These are phyloP conservation scores for Uria lomvia DNA, from an alignment of 2,113 vertebrate species.

Conservation along the genomic window DNA sequence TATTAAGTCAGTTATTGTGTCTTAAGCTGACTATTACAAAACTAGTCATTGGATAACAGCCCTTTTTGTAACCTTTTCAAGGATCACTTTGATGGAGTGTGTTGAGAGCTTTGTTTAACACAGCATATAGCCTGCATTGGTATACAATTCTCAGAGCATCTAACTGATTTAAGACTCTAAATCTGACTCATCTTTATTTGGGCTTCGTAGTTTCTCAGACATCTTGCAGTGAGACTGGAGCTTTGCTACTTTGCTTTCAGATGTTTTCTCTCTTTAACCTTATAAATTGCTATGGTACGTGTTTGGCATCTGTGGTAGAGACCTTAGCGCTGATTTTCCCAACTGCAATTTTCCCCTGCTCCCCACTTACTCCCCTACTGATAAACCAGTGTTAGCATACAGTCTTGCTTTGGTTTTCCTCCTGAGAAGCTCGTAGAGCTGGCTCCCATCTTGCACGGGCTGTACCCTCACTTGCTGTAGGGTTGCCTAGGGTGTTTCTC, in stretches of 20 bases:
- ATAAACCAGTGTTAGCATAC: rapidly evolving
- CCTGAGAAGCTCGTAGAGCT: background rate
- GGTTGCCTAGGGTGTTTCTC: background rate
- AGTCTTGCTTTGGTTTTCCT: background rate
- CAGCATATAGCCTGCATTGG: background rate
- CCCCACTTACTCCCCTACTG: background rate
- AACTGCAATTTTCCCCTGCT: background rate
- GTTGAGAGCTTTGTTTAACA: background rate
- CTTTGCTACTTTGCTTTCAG: background rate
- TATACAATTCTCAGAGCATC: background rate
- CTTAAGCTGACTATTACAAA: background rate
- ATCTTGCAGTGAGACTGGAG: background rate
- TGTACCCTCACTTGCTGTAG: background rate
- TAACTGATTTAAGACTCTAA: background rate
- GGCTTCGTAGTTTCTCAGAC: background rate
- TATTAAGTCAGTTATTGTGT: background rate
- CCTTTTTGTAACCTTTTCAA: background rate
- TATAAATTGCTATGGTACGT: rapidly evolving
- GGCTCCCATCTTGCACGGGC: background rate
- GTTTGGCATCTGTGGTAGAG: background rate
- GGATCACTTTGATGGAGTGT: background rate
- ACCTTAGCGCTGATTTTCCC: background rate
- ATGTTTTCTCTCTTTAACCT: background rate
- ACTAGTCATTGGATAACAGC: background rate
- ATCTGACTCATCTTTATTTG: background rate